Conservation (phyloP, 35 echinoderm and acorn worm species). For the Ptychodera flava region DNA sequence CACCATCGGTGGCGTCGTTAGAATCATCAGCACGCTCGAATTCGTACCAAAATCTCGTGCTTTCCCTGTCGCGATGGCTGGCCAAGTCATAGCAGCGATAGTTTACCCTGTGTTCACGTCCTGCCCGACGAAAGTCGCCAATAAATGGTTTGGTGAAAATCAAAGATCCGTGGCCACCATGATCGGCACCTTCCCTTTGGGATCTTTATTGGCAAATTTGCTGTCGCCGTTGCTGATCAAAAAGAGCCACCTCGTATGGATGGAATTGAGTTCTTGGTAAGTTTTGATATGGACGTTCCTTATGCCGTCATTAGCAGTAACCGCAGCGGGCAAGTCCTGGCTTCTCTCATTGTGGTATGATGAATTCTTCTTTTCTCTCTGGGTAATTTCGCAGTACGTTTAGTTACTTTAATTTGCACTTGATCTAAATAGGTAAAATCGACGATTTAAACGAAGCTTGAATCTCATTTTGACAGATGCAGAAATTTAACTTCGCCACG, state of each 20-base stretch:
- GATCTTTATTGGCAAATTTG: conserved; percentile 62
- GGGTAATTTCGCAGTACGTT: too few species aligned
- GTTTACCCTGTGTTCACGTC: conserved; percentile 83
- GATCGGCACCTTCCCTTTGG: conserved; percentile 78
- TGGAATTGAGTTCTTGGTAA: conserved; percentile 87
- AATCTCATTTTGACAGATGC: too few species aligned
- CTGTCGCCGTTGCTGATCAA: conserved; percentile 70
- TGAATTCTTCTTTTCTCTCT: too few species aligned
- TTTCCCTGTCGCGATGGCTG: conserved; percentile 62
- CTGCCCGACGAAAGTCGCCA: conserved; percentile 82
- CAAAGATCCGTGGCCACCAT: conserved; percentile 76
- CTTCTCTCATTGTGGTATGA: too few species aligned
- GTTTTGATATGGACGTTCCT: too few species aligned
- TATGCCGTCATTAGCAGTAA: too few species aligned
- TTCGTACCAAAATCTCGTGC: conserved; percentile 17
- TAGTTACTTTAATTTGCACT: too few species aligned
- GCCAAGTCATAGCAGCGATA: conserved; percentile 72
- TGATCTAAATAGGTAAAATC: too few species aligned
- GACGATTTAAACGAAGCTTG: too few species aligned
- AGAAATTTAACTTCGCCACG: too few species aligned
- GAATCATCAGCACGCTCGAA: conserved; percentile 48
- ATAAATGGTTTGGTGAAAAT: conserved; percentile 77
- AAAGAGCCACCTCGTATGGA: too few species aligned
- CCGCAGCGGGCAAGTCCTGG: too few species aligned
- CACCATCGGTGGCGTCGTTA: conserved; percentile 54